phyloP scores from a whole-genome alignment of 2,113 vertebrate species.

The Lagopus muta region DNA sequence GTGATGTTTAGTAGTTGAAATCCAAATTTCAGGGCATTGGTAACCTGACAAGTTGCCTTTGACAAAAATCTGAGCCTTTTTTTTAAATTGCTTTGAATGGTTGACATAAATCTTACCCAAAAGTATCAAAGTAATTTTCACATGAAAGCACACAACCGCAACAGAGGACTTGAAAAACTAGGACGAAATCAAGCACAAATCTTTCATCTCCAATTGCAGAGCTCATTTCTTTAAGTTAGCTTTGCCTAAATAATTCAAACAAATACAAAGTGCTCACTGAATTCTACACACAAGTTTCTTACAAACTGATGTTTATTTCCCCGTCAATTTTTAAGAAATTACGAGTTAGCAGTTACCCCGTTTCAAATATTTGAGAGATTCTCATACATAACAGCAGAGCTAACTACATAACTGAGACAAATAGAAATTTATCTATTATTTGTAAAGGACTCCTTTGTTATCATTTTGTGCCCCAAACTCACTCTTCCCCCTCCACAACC shows the following conservation, averaged over 20 bases:
- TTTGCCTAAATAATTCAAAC: conserved; percentile 10
- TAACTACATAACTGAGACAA: neutral
- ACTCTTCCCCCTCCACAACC: neutral
- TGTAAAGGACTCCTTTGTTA: neutral
- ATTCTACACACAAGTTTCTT: neutral
- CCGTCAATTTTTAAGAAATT: neutral
- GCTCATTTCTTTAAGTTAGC: neutral
- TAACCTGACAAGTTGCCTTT: neutral
- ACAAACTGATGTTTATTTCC: neutral
- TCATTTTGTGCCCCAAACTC: neutral
- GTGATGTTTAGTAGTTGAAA: neutral
- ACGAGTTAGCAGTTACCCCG: neutral
- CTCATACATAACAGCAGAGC: neutral
- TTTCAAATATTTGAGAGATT: neutral
- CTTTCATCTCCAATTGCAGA: neutral
- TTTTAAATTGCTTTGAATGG: neutral
- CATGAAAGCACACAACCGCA: neutral
- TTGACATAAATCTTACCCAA: neutral
- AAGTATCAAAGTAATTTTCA: conserved; percentile 2
- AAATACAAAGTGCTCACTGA: neutral
- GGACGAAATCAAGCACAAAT: neutral
- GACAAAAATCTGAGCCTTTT: neutral
- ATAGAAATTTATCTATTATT: neutral
- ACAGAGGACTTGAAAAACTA: neutral
- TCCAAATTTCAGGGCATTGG: neutral